These are phyloP conservation scores for Melanotaenia trifasciata DNA, from an alignment of 2,797 vertebrate genomes.

Conservation along the genomic window DNA sequence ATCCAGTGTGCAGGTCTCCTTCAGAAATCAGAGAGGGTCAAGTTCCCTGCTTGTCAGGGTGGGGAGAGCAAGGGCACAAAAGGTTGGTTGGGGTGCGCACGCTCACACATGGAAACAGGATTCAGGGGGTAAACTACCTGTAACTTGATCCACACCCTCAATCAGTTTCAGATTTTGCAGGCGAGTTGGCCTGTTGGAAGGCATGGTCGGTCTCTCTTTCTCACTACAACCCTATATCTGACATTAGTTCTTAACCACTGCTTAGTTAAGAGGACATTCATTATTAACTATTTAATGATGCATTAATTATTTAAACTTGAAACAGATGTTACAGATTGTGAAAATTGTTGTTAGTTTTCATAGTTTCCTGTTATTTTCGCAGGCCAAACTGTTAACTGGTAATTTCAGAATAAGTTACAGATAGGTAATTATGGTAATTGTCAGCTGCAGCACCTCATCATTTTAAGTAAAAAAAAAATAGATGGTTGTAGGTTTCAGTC, in stretches of 20 bases:
- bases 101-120: conserved; percentile 56
- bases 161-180: conserved; percentile 72
- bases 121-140: conserved; percentile 67
- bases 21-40: conserved; percentile 72
- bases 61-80: conserved; percentile 52
- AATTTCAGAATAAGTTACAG: conserved; percentile 1
- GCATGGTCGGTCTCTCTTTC: not conserved
- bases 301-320: not conserved
- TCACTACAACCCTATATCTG: not conserved
- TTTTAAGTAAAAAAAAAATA: not conserved
- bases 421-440: not conserved
- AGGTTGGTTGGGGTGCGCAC: conserved; percentile 52
- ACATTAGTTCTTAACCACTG: not conserved
- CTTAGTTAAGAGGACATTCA: not conserved
- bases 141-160: conserved; percentile 69
- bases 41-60: conserved; percentile 69
- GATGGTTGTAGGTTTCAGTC: not conserved
- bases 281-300: not conserved
- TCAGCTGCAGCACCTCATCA: not conserved
- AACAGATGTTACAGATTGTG: not conserved
- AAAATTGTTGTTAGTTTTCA: not conserved
- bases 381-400: not conserved
- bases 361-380: conserved; percentile 6
- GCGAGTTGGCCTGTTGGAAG: conserved; percentile 3
- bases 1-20: conserved; percentile 57